Evolutionary conservation across 2,888 invertebrate genomes (phyloP).

Genomic region (Lissocephala sabroskyi): DNA sequence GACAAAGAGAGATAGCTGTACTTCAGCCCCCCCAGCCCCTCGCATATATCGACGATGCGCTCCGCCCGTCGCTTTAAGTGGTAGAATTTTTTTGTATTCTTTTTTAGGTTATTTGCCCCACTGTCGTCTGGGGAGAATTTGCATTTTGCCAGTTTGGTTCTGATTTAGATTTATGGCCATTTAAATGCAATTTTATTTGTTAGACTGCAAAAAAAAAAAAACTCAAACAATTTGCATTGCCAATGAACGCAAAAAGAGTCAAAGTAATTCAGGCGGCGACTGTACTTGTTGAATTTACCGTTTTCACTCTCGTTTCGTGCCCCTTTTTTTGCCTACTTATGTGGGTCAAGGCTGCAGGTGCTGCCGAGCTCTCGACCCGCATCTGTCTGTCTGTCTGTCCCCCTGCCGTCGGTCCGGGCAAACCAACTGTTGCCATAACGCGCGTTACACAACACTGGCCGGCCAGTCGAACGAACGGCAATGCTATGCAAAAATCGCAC

Average conservation of each 20-base stretch:
- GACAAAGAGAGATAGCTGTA: too few relatives aligned
- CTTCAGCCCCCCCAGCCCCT: too few relatives aligned
- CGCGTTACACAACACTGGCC: background rate
- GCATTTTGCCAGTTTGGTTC: slow-evolving; percentile 5
- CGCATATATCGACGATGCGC: too few relatives aligned
- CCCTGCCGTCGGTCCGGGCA: background rate
- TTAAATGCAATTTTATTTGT: slow-evolving; percentile 42
- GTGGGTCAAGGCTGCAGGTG: slow-evolving; percentile 1
- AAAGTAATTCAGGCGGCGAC: too few relatives aligned
- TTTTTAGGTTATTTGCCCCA: background rate
- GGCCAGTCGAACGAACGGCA: background rate
- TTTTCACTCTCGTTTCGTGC: too few relatives aligned
- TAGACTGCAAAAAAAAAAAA: too few relatives aligned
- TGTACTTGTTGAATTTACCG: too few relatives aligned
- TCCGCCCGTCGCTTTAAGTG: too few relatives aligned
- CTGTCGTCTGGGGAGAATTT: too few relatives aligned
- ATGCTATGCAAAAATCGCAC: slow-evolving; percentile 5
- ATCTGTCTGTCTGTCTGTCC: too few relatives aligned
- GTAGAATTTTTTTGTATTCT: background rate
- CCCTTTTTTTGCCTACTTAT: background rate
- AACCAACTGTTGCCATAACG: background rate
- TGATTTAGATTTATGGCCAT: slow-evolving; percentile 58
- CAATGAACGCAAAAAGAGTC: too few relatives aligned
- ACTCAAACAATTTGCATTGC: slow-evolving; percentile 10
- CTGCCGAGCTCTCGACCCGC: background rate